Evolutionary conservation across 2,113 vertebrate species (phyloP).

Genomic region (pig (Sus scrofa)): T2T-Sscrofa CM000812.6:90222501-90223000

Average conservation of each 20-base stretch:
- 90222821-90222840: not conserved
- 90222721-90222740: too few species aligned
- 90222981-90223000: not conserved
- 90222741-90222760: not conserved
- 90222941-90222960: not conserved
- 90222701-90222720: too few species aligned
- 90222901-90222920: not conserved
- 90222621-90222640: too few species aligned
- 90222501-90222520: too few species aligned
- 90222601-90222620: too few species aligned
- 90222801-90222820: not conserved
- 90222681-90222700: too few species aligned
- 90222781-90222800: not conserved
- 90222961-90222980: not conserved
- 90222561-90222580: too few species aligned
- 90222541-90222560: too few species aligned
- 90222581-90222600: too few species aligned
- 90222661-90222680: too few species aligned
- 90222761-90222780: not conserved
- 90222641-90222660: too few species aligned
- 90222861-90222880: not conserved
- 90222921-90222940: not conserved
- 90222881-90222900: not conserved
- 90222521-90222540: too few species aligned
- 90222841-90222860: rapidly evolving